Base-by-base conservation (phyloP, 2,888 invertebrate genomes). In the Drosophila nr. fundita region DNA sequence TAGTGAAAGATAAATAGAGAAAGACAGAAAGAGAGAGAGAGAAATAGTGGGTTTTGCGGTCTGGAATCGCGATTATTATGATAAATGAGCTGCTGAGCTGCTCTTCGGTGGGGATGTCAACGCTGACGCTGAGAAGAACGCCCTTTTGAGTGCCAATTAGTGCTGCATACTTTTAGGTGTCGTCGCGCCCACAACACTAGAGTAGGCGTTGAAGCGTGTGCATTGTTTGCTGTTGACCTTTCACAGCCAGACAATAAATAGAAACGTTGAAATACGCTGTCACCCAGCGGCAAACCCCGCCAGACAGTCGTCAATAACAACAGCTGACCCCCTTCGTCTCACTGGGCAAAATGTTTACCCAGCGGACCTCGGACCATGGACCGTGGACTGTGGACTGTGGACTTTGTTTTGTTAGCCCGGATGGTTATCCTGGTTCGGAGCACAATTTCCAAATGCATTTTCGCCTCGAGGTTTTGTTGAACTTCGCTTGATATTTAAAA, bases 301-400 rank as follows among this genome's bases (percentile, higher is more conserved):
- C 78, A 88, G 87, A 89, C 84, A 82, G 82, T 89, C 87, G 89
- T 83, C 89, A 87, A 88, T 83, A 86, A 87, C 82, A 83, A 68
- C 78, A 62, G 72, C 49, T 11, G 32, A 18, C 29, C 29, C 18
- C 21, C 18, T 50, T 27, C 21, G 24, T 45, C 15, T 15, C 24
- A 15, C 24, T 24, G 45, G 45, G 15, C 24, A 24, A 45, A 45
- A 27, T 84, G 77, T 89, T 89, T 84, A 74, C 82, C 71, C 74
- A 78, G 58, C 63, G 83, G 65, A 80, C 81, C 30, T 32, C 13
- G 53, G 53, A 32, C 21, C 1, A 15, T 15, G 57, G n/a, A 32
- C 21, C 1, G 7, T 15, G 57, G n/a, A 36, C 24, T 36, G 30
- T 73, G 68, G 49, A 18, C 60, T 59, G 42, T 36, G n/a, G 71